These are phyloP conservation scores for Aldrovandia affinis DNA, from an alignment of 2,797 vertebrate species.

Conservation along the genomic window DNA sequence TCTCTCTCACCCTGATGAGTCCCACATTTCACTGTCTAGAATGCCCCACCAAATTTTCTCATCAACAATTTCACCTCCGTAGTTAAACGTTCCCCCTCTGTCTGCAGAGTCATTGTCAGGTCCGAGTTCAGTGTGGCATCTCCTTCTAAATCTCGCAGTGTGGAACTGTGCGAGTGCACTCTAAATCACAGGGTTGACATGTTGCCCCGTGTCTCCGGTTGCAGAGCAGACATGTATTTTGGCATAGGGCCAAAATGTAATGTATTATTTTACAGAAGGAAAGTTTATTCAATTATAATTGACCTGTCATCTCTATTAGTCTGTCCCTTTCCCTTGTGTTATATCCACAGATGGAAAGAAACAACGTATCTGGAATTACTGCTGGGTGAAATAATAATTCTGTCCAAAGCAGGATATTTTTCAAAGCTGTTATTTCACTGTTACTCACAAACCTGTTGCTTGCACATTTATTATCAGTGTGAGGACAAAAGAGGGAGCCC, in stretches of 20 bases:
- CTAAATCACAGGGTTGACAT: background rate
- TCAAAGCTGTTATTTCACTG: background rate
- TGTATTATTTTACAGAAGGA: background rate
- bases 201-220: background rate
- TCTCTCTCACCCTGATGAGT: no score
- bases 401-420: background rate
- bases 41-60: no score
- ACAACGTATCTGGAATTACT: background rate
- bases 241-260: background rate
- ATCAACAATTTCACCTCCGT: no score
- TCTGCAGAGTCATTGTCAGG: no score
- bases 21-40: no score
- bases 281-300: background rate
- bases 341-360: background rate
- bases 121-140: no score
- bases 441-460: background rate
- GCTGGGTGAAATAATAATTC: background rate
- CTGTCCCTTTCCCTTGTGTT: background rate
- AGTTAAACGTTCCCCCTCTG: no score
- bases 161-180: no score
- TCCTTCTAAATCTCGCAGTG: no score
- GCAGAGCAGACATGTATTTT: background rate
- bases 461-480: slow-evolving; percentile 18
- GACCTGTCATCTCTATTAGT: background rate
- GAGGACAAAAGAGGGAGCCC: background rate